These are phyloP conservation scores for Agriotes lineatus DNA, from an alignment of 2,888 invertebrate species.

Conservation along the genomic window DNA sequence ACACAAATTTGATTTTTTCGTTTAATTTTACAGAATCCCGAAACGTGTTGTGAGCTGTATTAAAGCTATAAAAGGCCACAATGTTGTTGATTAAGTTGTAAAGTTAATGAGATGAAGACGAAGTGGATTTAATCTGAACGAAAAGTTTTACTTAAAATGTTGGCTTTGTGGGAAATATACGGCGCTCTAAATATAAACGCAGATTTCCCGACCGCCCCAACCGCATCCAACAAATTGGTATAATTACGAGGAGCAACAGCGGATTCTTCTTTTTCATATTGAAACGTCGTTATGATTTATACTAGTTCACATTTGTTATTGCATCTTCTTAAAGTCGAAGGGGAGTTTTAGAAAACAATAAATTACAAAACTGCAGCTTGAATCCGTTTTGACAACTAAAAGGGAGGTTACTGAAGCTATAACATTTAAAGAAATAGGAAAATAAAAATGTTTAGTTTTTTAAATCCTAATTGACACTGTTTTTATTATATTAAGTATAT, in stretches of 20 bases:
- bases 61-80: conserved; percentile 58
- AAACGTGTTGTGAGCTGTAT: conserved; percentile 57
- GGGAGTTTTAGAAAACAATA: too few relatives aligned
- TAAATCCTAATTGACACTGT: too few relatives aligned
- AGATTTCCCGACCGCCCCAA: neutral
- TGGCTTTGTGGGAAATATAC: conserved; percentile 26
- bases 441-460: too few relatives aligned
- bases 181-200: conserved; percentile 18
- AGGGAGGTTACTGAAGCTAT: too few relatives aligned
- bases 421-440: too few relatives aligned
- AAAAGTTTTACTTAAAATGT: conserved; percentile 43
- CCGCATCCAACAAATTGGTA: neutral
- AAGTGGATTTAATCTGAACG: conserved; percentile 53
- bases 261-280: too few relatives aligned
- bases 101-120: conserved; percentile 58
- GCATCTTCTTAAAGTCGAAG: too few relatives aligned
- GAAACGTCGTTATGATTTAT: too few relatives aligned
- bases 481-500: too few relatives aligned
- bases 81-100: conserved; percentile 59
- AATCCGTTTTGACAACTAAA: too few relatives aligned
- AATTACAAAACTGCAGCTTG: too few relatives aligned
- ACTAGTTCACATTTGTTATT: too few relatives aligned
- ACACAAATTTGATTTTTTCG: conserved; percentile 58
- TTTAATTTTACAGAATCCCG: conserved; percentile 52
- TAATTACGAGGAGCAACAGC: neutral